These are phyloP conservation scores for Galago senegalensis DNA, from an alignment of 2,797 vertebrate species.

Conservation along the genomic window DNA sequence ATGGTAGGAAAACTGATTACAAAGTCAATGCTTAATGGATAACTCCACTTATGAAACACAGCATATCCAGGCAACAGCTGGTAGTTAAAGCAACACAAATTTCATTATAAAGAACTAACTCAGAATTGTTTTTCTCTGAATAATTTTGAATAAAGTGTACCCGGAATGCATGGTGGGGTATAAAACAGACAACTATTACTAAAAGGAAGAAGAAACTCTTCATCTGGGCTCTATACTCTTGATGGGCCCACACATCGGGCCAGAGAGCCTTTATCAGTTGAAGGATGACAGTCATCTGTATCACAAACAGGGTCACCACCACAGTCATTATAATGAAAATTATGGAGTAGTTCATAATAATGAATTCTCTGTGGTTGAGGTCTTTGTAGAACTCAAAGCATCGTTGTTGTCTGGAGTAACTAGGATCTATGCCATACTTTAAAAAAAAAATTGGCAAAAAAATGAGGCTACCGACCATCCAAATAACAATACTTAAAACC, in stretches of 20 bases:
- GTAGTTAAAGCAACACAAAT: slow-evolving; percentile 88
- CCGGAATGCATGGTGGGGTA: slow-evolving; percentile 89
- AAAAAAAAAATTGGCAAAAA: slow-evolving; percentile 82
- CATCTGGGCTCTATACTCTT: slow-evolving; percentile 90
- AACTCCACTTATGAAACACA: slow-evolving; percentile 87
- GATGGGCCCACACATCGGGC: slow-evolving; percentile 79
- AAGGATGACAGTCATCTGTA: slow-evolving; percentile 86
- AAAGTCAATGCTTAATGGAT: slow-evolving; percentile 74
- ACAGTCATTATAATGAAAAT: slow-evolving; percentile 77
- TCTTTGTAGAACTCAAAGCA: slow-evolving; percentile 90
- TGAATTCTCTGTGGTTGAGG: slow-evolving; percentile 37
- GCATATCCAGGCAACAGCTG: slow-evolving; percentile 91
- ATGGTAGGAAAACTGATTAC: not conserved
- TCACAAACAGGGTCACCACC: slow-evolving; percentile 76
- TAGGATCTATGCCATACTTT: slow-evolving; percentile 77
- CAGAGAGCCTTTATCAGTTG: slow-evolving; percentile 81
- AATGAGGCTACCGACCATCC: slow-evolving; percentile 83
- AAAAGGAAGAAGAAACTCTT: slow-evolving; percentile 90
- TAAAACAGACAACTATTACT: slow-evolving; percentile 89
- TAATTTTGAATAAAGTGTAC: slow-evolving; percentile 87
- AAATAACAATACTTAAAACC: slow-evolving; percentile 83
- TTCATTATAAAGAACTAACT: slow-evolving; percentile 87
- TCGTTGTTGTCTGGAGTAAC: fast-evolving
- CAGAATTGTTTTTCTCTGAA: slow-evolving; percentile 43
- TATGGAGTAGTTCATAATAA: slow-evolving; percentile 86